Percentiles rank a stretch among this genome's conserved stretches.
phyloP scores from a whole-genome alignment of 2,113 vertebrate species.

The Brachionichthys hirsutus region DNA sequence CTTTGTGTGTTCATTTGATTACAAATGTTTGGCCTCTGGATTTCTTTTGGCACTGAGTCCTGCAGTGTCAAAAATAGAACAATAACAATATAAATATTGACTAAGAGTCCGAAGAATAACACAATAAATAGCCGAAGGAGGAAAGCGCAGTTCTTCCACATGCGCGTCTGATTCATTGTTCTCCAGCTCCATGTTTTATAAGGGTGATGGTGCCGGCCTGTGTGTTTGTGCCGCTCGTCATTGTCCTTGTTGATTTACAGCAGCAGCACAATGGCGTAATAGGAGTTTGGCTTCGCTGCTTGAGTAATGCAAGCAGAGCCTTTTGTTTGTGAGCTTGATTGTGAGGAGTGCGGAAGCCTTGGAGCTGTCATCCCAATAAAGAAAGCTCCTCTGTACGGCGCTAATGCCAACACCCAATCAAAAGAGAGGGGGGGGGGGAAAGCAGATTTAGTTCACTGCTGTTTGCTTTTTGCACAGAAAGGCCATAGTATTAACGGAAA shows the following conservation, averaged over 20 bases:
- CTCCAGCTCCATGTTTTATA: conserved; percentile 61
- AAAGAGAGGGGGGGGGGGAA: conserved; percentile 43
- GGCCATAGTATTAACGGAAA: conserved; percentile 76
- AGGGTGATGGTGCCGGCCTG: conserved; percentile 55
- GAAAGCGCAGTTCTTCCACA: conserved; percentile 48
- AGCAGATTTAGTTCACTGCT: conserved; percentile 76
- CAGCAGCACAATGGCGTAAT: conserved; percentile 69
- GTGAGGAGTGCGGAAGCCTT: conserved; percentile 65
- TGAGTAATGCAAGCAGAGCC: conserved; percentile 67
- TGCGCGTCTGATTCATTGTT: conserved; percentile 63
- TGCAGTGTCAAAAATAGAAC: conserved; percentile 38
- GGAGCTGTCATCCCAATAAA: conserved; percentile 76
- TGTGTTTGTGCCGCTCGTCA: conserved; percentile 60
- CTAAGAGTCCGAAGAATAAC: conserved; percentile 45
- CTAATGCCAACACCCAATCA: conserved; percentile 70
- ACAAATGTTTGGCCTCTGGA: neutral
- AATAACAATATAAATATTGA: conserved; percentile 53
- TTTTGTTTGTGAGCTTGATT: conserved; percentile 78
- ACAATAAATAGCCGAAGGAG: conserved; percentile 64
- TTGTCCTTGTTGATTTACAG: conserved; percentile 79
- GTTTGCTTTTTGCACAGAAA: conserved; percentile 72
- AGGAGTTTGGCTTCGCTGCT: conserved; percentile 70
- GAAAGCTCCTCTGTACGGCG: conserved; percentile 64
- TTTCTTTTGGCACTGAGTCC: conserved; percentile 24
- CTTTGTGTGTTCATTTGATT: too few species aligned